Percentiles rank a stretch among this genome's conserved stretches.
Conservation (phyloP, 2,113 vertebrate genomes). For the Callipepla californica region DNA sequence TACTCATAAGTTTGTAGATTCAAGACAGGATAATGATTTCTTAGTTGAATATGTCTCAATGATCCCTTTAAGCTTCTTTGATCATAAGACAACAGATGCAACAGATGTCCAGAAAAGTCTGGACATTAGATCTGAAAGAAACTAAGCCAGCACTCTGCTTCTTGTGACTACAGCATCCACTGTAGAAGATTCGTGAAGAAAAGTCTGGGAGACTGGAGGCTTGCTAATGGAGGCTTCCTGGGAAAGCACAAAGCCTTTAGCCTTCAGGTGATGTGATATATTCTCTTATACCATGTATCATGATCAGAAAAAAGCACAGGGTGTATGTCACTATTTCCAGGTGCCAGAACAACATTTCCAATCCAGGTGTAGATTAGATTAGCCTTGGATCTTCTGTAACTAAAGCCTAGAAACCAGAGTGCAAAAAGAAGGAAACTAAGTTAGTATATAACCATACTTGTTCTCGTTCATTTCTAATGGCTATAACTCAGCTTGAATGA, state of each 20-base stretch:
- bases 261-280: constrained; percentile 7
- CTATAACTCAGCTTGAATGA: constrained; percentile 9
- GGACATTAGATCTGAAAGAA: background rate
- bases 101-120: background rate
- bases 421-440: constrained; percentile 25
- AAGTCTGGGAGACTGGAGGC: background rate
- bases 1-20: background rate
- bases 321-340: constrained; percentile 7
- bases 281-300: background rate
- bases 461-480: background rate
- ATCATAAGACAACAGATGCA: background rate
- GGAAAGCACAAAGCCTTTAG: background rate
- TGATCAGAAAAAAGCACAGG: background rate
- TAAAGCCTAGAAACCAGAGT: background rate
- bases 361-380: constrained; percentile 39
- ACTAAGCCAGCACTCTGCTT: background rate
- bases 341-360: constrained; percentile 38
- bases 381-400: background rate
- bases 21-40: background rate
- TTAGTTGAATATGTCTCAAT: background rate
- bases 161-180: background rate
- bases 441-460: background rate
- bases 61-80: background rate
- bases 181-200: background rate
- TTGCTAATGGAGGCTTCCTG: background rate